Conservation (phyloP, 2,113 vertebrate genomes). For the Recurvirostra avosetta region DNA sequence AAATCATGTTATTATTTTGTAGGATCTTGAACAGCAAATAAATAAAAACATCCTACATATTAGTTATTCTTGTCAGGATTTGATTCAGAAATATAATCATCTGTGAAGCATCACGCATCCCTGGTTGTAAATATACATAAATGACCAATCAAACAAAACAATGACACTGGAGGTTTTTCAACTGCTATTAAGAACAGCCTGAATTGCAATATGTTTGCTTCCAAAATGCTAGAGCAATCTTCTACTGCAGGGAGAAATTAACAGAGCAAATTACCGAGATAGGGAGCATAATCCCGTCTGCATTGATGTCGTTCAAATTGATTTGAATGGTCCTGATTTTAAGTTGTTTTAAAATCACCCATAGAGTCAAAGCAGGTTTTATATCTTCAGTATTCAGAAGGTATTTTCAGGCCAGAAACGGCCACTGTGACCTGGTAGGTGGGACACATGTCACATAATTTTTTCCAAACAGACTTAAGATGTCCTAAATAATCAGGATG, state of each 20-base stretch:
- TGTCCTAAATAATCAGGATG: background rate
- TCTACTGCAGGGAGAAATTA: background rate
- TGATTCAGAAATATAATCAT: background rate
- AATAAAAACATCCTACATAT: background rate
- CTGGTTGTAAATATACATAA: background rate
- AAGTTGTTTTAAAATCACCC: background rate
- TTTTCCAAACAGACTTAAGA: background rate
- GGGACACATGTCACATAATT: accelerated
- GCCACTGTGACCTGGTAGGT: background rate
- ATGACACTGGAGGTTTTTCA: background rate
- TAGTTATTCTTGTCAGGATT: background rate
- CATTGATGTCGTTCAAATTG: background rate
- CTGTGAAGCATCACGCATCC: background rate
- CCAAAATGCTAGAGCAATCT: background rate
- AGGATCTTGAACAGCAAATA: background rate
- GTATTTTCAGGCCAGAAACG: background rate
- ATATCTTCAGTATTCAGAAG: background rate
- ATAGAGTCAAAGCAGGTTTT: background rate
- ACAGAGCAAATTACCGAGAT: background rate
- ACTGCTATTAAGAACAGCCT: background rate
- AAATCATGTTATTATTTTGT: background rate
- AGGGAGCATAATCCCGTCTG: background rate
- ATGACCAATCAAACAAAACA: constrained; percentile 20
- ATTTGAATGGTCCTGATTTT: background rate
- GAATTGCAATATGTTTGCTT: background rate